A percentile compares a stretch with the other conserved stretches of the same genome.
Conservation (phyloP, 2,113 vertebrate species). For the Dasypus novemcinctus region DNA sequence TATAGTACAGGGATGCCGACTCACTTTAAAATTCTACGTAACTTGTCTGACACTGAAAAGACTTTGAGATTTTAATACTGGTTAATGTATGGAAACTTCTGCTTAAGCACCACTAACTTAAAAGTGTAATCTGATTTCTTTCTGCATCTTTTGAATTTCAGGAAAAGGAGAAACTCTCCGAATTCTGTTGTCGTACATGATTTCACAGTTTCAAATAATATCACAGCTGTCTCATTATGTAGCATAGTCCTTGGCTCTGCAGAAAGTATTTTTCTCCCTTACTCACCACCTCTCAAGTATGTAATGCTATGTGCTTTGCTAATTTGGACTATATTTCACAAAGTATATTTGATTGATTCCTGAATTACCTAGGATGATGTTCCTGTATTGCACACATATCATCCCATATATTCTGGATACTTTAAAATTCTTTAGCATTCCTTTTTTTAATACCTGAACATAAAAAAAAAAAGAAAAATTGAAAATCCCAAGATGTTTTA, state of each 20-base stretch:
- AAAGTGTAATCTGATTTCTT: conserved; percentile 62
- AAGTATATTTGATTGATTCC: conserved; percentile 41
- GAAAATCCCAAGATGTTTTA: conserved; percentile 14
- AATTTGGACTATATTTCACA: conserved; percentile 64
- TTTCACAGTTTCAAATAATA: conserved; percentile 85
- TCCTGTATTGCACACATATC: conserved; percentile 29
- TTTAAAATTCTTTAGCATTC: neutral
- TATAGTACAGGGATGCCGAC: neutral
- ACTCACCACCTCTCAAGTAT: conserved; percentile 68
- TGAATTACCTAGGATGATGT: conserved; percentile 46
- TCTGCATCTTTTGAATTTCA: conserved; percentile 71
- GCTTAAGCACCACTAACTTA: conserved; percentile 62
- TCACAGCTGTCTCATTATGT: conserved; percentile 80
- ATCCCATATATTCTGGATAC: conserved; percentile 8
- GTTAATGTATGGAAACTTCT: conserved; percentile 47
- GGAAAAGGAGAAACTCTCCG: conserved; percentile 51
- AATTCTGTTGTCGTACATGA: conserved; percentile 76
- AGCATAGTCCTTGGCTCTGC: conserved; percentile 71
- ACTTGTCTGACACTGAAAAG: conserved; percentile 11
- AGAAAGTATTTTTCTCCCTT: conserved; percentile 52
- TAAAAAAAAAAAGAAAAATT: neutral
- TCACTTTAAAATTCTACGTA: conserved; percentile 45
- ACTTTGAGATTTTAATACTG: conserved; percentile 47
- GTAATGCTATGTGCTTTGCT: conserved; percentile 45
- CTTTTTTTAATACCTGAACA: conserved; percentile 39